A percentile compares a stretch with the other conserved stretches of the same genome.
Conservation (phyloP, 2,797 vertebrate species). For the Mareca strepera region DNA sequence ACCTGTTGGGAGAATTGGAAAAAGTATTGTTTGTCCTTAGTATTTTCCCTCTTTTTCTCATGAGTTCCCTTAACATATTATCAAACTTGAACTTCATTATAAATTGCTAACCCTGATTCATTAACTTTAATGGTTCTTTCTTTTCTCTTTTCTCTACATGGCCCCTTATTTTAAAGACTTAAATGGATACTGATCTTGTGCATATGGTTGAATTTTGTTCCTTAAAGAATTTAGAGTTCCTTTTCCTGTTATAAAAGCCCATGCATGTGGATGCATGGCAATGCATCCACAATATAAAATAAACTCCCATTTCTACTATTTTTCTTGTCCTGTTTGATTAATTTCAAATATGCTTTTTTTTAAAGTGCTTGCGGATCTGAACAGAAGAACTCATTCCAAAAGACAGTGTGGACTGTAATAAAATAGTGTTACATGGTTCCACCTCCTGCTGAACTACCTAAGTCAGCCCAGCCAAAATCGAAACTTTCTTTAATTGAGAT, state of each 20-base stretch:
- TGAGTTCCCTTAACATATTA: not conserved
- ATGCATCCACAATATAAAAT: not conserved
- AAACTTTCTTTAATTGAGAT: not conserved
- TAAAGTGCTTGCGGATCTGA: not conserved
- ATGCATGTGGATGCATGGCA: not conserved
- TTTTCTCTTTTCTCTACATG: not conserved
- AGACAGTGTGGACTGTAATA: not conserved
- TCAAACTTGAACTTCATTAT: not conserved
- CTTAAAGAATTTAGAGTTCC: not conserved
- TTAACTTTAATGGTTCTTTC: not conserved
- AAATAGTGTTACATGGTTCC: too few species aligned
- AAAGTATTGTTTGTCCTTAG: not conserved
- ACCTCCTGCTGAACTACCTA: not conserved
- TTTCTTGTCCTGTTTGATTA: not conserved
- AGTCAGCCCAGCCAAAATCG: not conserved
- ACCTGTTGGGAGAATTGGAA: not conserved
- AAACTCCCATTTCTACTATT: not conserved
- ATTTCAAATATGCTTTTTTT: not conserved
- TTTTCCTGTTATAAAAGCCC: not conserved
- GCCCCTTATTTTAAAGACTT: not conserved
- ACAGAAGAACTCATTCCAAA: not conserved
- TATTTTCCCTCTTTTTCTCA: not conserved
- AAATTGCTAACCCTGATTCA: not conserved
- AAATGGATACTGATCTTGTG: not conserved
- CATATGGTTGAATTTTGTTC: not conserved